Evolutionary conservation across 2,113 vertebrate genomes (phyloP).

Genomic region (Nettapus auritus): DNA sequence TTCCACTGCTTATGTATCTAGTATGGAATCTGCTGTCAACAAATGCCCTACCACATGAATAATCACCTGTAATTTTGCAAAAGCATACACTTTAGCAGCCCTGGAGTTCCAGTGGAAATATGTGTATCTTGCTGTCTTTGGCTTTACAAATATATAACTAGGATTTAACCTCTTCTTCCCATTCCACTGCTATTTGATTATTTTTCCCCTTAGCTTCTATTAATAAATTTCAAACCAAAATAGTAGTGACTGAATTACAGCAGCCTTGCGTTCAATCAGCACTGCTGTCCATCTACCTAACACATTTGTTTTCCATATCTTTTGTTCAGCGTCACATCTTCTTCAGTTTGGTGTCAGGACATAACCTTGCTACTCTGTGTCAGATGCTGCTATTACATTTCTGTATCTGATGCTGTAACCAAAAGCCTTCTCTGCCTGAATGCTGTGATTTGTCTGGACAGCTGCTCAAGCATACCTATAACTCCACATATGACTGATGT

Average conservation of each 20-base stretch:
- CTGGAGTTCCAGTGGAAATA: neutral
- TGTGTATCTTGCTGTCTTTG: neutral
- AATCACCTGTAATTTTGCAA: neutral
- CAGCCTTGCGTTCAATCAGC: neutral
- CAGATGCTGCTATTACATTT: neutral
- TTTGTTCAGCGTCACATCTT: neutral
- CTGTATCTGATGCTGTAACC: constrained; percentile 1
- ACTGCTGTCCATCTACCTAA: neutral
- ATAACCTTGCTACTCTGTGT: neutral
- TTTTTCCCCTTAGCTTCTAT: neutral
- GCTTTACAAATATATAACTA: neutral
- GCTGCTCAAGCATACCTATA: neutral
- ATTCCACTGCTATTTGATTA: neutral
- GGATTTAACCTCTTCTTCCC: neutral
- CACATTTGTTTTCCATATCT: neutral
- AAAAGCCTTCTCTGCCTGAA: constrained; percentile 7
- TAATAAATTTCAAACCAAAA: neutral
- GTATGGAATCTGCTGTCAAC: neutral
- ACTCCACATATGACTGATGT: neutral
- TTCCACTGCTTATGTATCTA: neutral
- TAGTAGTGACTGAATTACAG: neutral
- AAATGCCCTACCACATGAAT: fast-evolving
- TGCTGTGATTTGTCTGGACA: neutral
- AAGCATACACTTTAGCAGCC: neutral
- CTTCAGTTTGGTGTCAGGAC: neutral